phyloP scores from a whole-genome alignment of 2,797 vertebrate species.

The Mustela erminea region DNA sequence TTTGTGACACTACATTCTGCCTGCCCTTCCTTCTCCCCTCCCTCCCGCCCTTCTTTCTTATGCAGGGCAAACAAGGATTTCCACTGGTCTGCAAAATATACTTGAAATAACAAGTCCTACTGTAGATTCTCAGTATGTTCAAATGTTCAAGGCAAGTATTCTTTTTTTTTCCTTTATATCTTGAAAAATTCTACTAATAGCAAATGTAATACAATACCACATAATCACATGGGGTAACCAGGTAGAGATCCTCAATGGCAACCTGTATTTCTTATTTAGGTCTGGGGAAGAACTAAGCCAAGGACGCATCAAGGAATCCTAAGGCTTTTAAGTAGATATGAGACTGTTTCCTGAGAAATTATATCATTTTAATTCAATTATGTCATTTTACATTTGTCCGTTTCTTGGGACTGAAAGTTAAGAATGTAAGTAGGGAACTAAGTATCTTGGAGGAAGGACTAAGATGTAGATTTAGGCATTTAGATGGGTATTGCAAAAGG shows the following conservation, averaged over 20 bases:
- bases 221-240: neutral
- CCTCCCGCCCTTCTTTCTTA: neutral
- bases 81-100: neutral
- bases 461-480: neutral
- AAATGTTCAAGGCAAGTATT: neutral
- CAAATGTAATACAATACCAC: neutral
- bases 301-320: neutral
- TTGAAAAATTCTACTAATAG: neutral
- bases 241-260: neutral
- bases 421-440: neutral
- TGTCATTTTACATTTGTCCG: neutral
- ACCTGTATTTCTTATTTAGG: neutral
- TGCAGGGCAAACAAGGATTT: neutral
- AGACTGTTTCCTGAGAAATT: neutral
- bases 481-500: neutral
- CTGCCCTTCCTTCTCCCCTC: neutral
- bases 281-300: neutral
- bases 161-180: neutral
- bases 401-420: neutral
- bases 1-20: neutral
- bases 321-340: neutral
- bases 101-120: slow-evolving; percentile 21
- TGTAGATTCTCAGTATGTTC: neutral
- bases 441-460: neutral
- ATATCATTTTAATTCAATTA: neutral